Evolutionary conservation across 1,140 invertebrate species (phyloP), one percentile per base, ranked within the genome.

Genomic region (Lepidotrigona ventralis): DNA sequence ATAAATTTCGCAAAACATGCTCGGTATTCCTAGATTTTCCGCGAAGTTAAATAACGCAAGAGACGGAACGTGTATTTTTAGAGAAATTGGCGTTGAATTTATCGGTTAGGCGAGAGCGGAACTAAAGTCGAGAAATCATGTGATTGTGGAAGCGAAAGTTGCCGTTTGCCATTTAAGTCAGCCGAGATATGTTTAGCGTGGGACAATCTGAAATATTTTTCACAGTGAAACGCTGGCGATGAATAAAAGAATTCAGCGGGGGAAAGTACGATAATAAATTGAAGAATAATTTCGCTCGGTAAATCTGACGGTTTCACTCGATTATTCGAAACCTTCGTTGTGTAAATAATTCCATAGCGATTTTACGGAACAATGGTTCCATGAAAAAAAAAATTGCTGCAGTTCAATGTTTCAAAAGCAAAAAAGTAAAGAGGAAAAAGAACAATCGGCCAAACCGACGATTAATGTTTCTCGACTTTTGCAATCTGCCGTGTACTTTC

Each of bases 131-230:
- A n/a, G 69, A 39, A 79, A 39, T 70, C 17, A 12, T 2, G 66
- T 1, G 11, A 14, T 2, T 4, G 1, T 1, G 14, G 19, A 33
- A 68, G 11, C 21, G 1, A 19, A 54, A 56, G 17, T 33, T 19
- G 3, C 23, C 53, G 14, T 8, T 17, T 19, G 11, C 26, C 21
- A 78, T 54, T 78, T 33, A 39, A 68, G 29, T 9, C 21, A 33
- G 21, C 21, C 71, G 17, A 23, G 26, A 2, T 14, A n/a, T 63
- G 51, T 76, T 64, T 51, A 51, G 17, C 46, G 39, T 60, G 23
- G 54, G 58, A 72, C 26, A 72, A 72, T 63, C n/a, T 12, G 39
- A 33, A 80, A 72, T 80, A 71, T 19, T 63, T 66, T 51, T 29
- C 53, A 14, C 39, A 0, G 15, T 2, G n/a, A 33, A 80, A 72